Evolutionary conservation across 2,888 invertebrate genomes (phyloP), one percentile per base, ranked within the genome.

Genomic region (Neoascia interrupta): DNA sequence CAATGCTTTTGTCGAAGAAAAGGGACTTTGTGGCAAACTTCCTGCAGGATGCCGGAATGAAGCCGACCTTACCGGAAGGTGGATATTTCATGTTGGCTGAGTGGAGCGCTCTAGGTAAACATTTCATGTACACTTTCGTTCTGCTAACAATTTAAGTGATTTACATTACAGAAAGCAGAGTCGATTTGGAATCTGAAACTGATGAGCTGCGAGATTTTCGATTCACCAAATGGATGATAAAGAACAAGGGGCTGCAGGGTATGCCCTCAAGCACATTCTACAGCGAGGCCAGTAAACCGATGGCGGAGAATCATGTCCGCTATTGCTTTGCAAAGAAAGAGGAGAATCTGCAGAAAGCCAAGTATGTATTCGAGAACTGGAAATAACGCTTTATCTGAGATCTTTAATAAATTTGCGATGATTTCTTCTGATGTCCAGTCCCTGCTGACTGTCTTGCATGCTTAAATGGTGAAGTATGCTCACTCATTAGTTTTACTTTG

Each of bases 21-120:
- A 89, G 97, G 26, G 95, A 97, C 87, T 93, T 90, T 83, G 93
- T 97, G 90, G 92, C 92, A 0, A 92, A 93, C 83, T 92, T 95
- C 74, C 89, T 97, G 18, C 87, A 84, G 2, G 94, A 96, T 8
- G 93, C 93, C 58, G 97, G 97, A 0, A 95, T 99, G 93, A 92
- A 92, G 34, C 97, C 98, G 0, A 96, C 96, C 0, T 90, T 98
- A 63, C 99, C 99, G 0, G 97, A 99, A 83, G 98, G 97, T 1
- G 99, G 99, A 0, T 99, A 98, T 89, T 99, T 99, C 86, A 94
- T 99, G 91, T 87, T 99, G 56, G 98, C 98, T 1, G 97, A 99
- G 89, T 97, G 96, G 94, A 92, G 94, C 6, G 90, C 92, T 3
- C 88, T 97, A 80, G 92, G 94, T 93, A 86, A n/a, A 36, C 0